Evolutionary conservation across 2,797 vertebrate genomes (phyloP).

Genomic region (Clarias fuscus): DNA sequence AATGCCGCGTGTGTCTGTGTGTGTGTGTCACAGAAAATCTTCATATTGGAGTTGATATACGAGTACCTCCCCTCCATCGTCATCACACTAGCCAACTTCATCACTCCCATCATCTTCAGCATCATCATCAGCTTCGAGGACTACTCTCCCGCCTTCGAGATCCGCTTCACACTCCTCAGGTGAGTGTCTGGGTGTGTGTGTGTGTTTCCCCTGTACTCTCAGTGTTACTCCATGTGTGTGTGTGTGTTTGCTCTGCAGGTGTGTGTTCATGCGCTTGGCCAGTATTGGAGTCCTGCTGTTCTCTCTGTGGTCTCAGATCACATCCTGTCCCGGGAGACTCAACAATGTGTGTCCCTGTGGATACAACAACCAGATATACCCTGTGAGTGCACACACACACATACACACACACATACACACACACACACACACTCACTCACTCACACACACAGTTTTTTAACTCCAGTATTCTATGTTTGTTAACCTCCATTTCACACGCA

Average conservation of each 20-base stretch:
- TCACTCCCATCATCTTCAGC: slow-evolving; percentile 85
- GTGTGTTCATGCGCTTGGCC: slow-evolving; percentile 92
- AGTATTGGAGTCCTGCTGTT: slow-evolving; percentile 88
- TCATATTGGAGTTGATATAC: slow-evolving; percentile 80
- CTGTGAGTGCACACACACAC: slow-evolving; percentile 75
- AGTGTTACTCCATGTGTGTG: not conserved
- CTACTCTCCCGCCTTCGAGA: slow-evolving; percentile 93
- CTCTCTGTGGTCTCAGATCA: slow-evolving; percentile 89
- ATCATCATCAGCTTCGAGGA: slow-evolving; percentile 88
- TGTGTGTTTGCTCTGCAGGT: slow-evolving; percentile 70
- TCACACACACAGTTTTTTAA: not conserved
- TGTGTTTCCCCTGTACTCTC: not conserved
- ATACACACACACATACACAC: not conserved
- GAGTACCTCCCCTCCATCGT: slow-evolving; percentile 95
- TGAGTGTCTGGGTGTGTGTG: slow-evolving; percentile 1
- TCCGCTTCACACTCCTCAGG: slow-evolving; percentile 89
- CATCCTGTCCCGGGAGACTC: slow-evolving; percentile 62
- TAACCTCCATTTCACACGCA: not conserved
- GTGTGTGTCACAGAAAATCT: slow-evolving; percentile 61
- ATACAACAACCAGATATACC: slow-evolving; percentile 86
- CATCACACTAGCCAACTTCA: slow-evolving; percentile 91
- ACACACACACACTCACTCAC: no score
- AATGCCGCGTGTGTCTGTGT: slow-evolving; percentile 1
- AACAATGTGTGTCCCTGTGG: slow-evolving; percentile 77
- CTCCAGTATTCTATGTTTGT: not conserved